Conservation (phyloP, 2,888 invertebrate species). For the Tuta absoluta region DNA sequence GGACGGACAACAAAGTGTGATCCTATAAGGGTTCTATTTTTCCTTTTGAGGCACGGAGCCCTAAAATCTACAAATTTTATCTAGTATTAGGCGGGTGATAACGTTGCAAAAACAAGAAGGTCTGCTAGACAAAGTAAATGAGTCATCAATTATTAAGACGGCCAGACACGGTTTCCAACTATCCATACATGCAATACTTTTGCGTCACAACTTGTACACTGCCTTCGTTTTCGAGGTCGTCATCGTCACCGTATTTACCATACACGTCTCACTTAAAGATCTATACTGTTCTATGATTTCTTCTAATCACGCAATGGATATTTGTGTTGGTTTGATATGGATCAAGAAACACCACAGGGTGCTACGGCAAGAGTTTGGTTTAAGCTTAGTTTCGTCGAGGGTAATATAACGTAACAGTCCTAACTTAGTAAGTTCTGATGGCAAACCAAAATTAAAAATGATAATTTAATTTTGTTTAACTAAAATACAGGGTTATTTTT, state of each 20-base stretch:
- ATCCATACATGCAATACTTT: background rate
- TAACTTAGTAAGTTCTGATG: too few species aligned
- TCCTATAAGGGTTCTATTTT: too few species aligned
- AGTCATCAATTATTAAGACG: slow-evolving; percentile 7
- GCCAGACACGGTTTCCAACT: background rate
- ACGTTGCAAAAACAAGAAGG: too few species aligned
- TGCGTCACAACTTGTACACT: slow-evolving; percentile 2
- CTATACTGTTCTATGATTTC: background rate
- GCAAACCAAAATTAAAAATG: too few species aligned
- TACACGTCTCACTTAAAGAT: background rate
- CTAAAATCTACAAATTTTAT: too few species aligned
- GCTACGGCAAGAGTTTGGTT: background rate
- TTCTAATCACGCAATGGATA: background rate
- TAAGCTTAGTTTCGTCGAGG: too few species aligned
- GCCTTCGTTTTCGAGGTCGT: background rate
- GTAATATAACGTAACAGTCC: too few species aligned
- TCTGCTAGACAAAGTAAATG: slow-evolving; percentile 16
- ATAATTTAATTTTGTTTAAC: too few species aligned
- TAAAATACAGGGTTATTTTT: too few species aligned
- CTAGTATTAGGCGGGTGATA: too few species aligned
- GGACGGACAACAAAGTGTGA: too few species aligned
- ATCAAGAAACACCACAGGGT: background rate
- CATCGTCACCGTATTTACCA: background rate
- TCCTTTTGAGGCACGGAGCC: too few species aligned
- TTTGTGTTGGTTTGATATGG: background rate